phyloP scores from a whole-genome alignment of 2,797 vertebrate genomes.

The Sebastes dallii region DNA sequence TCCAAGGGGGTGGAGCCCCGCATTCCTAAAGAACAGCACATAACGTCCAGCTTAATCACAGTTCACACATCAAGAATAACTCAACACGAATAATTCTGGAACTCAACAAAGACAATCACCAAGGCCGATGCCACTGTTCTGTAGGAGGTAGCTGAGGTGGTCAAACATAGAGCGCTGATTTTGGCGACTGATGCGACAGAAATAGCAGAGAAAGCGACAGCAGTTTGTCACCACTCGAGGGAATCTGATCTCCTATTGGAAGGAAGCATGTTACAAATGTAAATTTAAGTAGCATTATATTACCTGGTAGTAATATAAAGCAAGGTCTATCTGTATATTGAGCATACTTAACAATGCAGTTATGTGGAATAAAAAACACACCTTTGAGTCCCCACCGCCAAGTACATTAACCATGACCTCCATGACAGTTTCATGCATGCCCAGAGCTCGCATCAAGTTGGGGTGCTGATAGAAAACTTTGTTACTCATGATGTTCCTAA shows the following conservation, averaged over 20 bases:
- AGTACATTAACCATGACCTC: conserved; percentile 98
- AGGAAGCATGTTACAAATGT: neutral
- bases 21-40: conserved; percentile 83
- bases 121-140: conserved; percentile 94
- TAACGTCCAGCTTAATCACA: neutral
- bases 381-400: conserved; percentile 94
- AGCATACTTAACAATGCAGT: neutral
- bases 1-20: conserved; percentile 94
- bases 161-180: conserved; percentile 98
- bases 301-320: neutral
- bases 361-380: conserved; percentile 45
- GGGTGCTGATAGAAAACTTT: conserved; percentile 97
- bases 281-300: neutral
- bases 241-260: conserved; percentile 91
- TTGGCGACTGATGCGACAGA: conserved; percentile 96
- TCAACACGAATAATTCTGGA: neutral
- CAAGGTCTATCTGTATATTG: neutral
- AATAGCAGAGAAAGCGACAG: conserved; percentile 96
- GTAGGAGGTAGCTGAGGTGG: conserved; percentile 94
- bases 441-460: conserved; percentile 94
- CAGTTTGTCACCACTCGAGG: conserved; percentile 97
- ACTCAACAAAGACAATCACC: conserved; percentile 78
- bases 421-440: conserved; percentile 98
- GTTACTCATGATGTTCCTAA: conserved; percentile 96
- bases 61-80: neutral